phyloP scores from a whole-genome alignment of 2,797 vertebrate genomes.

The Sparidentex hasta region DNA sequence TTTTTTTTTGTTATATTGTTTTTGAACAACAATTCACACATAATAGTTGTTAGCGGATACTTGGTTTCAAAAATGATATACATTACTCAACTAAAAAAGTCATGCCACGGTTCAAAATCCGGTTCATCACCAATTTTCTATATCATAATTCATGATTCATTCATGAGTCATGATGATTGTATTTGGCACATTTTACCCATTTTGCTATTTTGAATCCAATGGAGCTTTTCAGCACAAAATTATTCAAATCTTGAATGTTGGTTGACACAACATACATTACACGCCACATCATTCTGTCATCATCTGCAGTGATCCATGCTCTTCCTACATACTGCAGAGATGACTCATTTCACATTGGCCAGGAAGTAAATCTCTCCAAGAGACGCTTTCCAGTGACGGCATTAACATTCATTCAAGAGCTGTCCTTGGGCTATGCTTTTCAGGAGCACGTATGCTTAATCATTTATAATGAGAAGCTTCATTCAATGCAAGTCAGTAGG shows the following conservation, averaged over 20 bases:
- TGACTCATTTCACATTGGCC: not conserved
- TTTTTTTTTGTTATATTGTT: too few relatives aligned
- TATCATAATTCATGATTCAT: not conserved
- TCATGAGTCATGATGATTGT: not conserved
- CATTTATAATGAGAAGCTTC: conserved; percentile 4
- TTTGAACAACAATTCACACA: too few relatives aligned
- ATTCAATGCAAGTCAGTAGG: conserved; percentile 12
- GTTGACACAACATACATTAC: not conserved
- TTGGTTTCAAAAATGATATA: too few relatives aligned
- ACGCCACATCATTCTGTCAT: not conserved
- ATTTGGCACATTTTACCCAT: not conserved
- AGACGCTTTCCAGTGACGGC: not conserved
- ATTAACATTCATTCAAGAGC: conserved; percentile 17
- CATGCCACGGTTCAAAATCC: too few relatives aligned
- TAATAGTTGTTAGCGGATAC: too few relatives aligned
- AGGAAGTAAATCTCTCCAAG: not conserved
- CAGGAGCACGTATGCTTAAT: conserved; percentile 2
- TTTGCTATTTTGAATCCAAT: not conserved
- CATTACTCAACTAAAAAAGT: too few relatives aligned
- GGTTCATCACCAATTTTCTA: not conserved
- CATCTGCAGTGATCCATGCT: not conserved
- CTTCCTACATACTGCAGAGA: not conserved
- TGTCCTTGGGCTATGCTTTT: not conserved
- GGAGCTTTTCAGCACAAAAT: not conserved
- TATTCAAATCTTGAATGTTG: not conserved